phyloP scores from a whole-genome alignment of 1,140 invertebrate genomes.

The Rhopalosiphum padi region DNA sequence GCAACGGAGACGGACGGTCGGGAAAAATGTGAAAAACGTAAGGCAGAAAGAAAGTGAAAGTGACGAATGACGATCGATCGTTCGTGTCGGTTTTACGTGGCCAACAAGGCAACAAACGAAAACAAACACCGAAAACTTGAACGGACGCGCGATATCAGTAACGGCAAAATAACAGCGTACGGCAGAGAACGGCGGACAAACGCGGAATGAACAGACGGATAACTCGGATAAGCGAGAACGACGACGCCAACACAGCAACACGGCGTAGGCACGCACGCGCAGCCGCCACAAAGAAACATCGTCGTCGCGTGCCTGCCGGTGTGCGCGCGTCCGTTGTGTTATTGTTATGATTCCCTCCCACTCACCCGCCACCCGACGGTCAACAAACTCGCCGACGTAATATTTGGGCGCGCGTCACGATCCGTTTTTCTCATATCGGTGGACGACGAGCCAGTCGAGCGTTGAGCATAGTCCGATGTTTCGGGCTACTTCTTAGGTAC shows the following conservation, averaged over 20 bases:
- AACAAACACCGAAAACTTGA: background rate
- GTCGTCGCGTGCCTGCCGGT: background rate
- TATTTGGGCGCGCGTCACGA: too few relatives aligned
- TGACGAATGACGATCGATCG: background rate
- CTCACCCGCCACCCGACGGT: background rate
- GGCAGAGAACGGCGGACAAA: background rate
- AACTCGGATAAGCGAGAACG: background rate
- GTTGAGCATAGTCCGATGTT: background rate
- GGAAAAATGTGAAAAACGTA: too few relatives aligned
- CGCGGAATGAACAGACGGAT: background rate
- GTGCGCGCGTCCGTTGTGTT: background rate
- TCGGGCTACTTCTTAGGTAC: too few relatives aligned
- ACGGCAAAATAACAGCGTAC: background rate
- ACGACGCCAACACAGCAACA: background rate
- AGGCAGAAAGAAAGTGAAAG: too few relatives aligned
- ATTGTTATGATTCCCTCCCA: background rate
- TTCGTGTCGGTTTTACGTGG: background rate
- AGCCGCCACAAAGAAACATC: background rate
- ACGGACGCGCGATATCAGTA: background rate
- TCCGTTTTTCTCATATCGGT: background rate
- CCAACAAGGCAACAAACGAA: background rate
- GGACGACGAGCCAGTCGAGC: too few relatives aligned
- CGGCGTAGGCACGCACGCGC: background rate
- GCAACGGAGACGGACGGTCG: too few relatives aligned
- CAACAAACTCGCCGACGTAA: background rate